Base-by-base conservation (phyloP, 2,888 invertebrate species). In the Archips xylosteana region DNA sequence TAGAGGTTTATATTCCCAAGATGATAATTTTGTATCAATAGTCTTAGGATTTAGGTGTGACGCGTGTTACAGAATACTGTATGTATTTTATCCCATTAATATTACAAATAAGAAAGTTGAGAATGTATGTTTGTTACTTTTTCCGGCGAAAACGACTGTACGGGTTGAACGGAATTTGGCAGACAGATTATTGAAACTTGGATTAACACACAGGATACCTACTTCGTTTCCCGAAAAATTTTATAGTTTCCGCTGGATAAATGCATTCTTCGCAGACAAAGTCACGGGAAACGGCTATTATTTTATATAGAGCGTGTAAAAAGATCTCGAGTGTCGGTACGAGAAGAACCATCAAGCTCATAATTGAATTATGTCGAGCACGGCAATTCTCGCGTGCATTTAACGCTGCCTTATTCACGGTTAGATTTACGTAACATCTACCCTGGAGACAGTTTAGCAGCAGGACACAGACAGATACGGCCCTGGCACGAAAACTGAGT, bases 341-440 rank as follows among this genome's bases (percentile, higher is more conserved):
- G 79, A 83, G 85, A 81, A 81, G 80, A 82, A 80, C 84, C 85
- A 86, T 82, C 87, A 85, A 78, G 86, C 82, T 90, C 84, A 83
- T 94, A 94, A 94, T 93, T 92, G 86, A 92, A 88, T 94, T 94
- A 94, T 89, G 86, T 85, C 77, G 86, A 84, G 87, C 87, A 80
- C 85, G 89, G 82, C 87, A 91, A 88, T 91, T 94, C 87, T 92
- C 89, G 87, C 90, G 83, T 89, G 87, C 90, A 92, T 86, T 92
- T 93, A 91, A 88, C 92, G 83, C 82, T 75, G 78, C 80, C 82
- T 89, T 87, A 89, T 89, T 91, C 89, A 89, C 84, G 83, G 80
- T 78, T 82, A 79, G 83, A 83, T 84, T 86, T 84, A 84, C 86
- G 83, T 87, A 85, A 87, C 83, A 83, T 88, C 83, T 85, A 84